These are phyloP conservation scores for Cettia cetti DNA, from an alignment of 2,113 vertebrate genomes.

Conservation along the genomic window DNA sequence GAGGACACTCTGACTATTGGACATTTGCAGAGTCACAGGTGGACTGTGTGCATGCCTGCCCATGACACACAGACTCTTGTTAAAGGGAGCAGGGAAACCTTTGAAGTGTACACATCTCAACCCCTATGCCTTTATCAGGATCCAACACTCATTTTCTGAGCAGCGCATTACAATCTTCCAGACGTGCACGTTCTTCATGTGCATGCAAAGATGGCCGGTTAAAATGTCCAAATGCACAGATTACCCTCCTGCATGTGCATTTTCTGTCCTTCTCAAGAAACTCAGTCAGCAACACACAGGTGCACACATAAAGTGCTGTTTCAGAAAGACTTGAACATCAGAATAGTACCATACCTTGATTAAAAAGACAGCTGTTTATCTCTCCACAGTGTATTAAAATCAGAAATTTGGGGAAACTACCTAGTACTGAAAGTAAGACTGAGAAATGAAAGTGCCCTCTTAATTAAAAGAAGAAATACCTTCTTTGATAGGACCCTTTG, in stretches of 20 bases:
- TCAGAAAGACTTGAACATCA: not conserved
- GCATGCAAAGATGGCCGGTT: not conserved
- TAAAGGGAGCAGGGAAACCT: not conserved
- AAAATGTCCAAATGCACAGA: not conserved
- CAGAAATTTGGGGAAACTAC: conserved; percentile 13
- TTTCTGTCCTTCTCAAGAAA: not conserved
- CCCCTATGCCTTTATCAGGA: not conserved
- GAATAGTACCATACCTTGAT: not conserved
- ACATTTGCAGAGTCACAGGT: not conserved
- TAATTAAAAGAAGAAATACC: conserved; percentile 58
- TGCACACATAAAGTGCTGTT: not conserved
- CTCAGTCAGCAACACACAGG: not conserved
- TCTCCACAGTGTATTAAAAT: not conserved
- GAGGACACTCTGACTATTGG: not conserved
- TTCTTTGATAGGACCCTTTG: conserved; percentile 58
- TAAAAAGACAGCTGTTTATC: not conserved
- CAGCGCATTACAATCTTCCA: not conserved
- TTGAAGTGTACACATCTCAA: not conserved
- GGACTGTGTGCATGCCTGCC: not conserved
- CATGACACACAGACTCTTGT: not conserved
- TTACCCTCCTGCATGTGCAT: not conserved
- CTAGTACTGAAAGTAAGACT: conserved; percentile 7
- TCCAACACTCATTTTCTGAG: not conserved
- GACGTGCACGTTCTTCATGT: rapidly evolving
- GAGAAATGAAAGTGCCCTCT: conserved; percentile 25